These are phyloP conservation scores for Acleris literana DNA, from an alignment of 2,888 invertebrate species.

Conservation along the genomic window DNA sequence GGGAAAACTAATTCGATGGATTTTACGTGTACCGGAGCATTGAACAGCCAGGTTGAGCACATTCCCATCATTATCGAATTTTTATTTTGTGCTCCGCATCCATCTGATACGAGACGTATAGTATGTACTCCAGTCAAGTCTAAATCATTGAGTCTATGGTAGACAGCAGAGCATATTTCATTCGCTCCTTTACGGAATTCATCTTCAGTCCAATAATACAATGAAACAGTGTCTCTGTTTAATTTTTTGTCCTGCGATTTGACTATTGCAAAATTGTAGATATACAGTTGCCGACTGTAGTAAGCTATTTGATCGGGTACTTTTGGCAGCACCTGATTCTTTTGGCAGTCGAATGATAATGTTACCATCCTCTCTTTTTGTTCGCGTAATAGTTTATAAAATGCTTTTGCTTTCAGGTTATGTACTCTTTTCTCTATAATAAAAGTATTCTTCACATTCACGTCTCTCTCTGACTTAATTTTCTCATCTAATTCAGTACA, in stretches of 20 bases:
- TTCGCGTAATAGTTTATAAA: slow-evolving; percentile 43
- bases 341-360: slow-evolving; percentile 51
- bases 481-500: slow-evolving; percentile 42
- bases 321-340: slow-evolving; percentile 48
- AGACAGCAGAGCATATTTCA: slow-evolving; percentile 46
- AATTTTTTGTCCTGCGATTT: slow-evolving; percentile 38
- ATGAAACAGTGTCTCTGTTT: slow-evolving; percentile 37
- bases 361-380: slow-evolving; percentile 37
- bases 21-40: slow-evolving; percentile 15
- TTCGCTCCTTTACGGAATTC: slow-evolving; percentile 47
- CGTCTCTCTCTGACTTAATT: slow-evolving; percentile 43
- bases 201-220: slow-evolving; percentile 50
- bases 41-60: slow-evolving; percentile 24
- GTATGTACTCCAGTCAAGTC: slow-evolving; percentile 18
- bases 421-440: slow-evolving; percentile 43
- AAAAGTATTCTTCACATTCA: slow-evolving; percentile 38
- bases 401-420: slow-evolving; percentile 42
- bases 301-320: slow-evolving; percentile 49
- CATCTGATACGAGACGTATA: slow-evolving; percentile 33
- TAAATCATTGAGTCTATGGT: slow-evolving; percentile 16
- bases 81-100: slow-evolving; percentile 38
- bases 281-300: slow-evolving; percentile 47
- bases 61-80: slow-evolving; percentile 34
- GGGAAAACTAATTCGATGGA: too few species aligned
- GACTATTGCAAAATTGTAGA: slow-evolving; percentile 47